These are phyloP conservation scores for Loris lydekkerianus DNA, from an alignment of 2,797 vertebrate genomes.

Conservation along the genomic window DNA sequence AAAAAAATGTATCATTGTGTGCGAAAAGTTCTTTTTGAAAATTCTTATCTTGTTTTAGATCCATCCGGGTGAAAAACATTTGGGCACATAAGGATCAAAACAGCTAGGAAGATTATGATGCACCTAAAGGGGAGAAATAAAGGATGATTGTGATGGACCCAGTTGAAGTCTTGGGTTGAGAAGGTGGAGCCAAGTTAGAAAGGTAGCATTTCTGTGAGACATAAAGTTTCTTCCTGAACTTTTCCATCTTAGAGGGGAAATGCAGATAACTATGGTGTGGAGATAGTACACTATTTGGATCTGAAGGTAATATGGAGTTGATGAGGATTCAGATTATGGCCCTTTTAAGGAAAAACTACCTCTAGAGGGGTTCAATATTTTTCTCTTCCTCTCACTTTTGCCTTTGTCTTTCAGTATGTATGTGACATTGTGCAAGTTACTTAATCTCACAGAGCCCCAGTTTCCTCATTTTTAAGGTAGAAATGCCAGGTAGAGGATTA, in stretches of 20 bases:
- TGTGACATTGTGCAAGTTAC: not conserved
- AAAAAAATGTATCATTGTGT: not conserved
- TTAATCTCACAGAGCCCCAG: not conserved
- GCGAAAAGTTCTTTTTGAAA: conserved; percentile 55
- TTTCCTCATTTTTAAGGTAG: conserved; percentile 42
- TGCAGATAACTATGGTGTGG: not conserved
- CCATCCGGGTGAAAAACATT: conserved; percentile 26
- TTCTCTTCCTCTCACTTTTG: not conserved
- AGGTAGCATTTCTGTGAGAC: not conserved
- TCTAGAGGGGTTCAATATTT: not conserved
- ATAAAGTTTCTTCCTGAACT: not conserved
- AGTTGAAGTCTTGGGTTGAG: conserved; percentile 21
- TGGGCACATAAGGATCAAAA: not conserved
- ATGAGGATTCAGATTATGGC: conserved; percentile 1
- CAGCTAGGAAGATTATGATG: not conserved
- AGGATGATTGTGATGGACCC: not conserved
- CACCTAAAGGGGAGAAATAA: not conserved
- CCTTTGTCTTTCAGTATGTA: not conserved
- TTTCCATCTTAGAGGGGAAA: not conserved
- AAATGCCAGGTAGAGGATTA: not conserved
- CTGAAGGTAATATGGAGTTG: not conserved
- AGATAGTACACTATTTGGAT: not conserved
- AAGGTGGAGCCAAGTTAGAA: not conserved
- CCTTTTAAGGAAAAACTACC: conserved; percentile 28
- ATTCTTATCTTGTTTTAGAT: conserved; percentile 24